phyloP scores from a whole-genome alignment of 2,888 invertebrate species.

The Eugnorisma glareosa region DNA sequence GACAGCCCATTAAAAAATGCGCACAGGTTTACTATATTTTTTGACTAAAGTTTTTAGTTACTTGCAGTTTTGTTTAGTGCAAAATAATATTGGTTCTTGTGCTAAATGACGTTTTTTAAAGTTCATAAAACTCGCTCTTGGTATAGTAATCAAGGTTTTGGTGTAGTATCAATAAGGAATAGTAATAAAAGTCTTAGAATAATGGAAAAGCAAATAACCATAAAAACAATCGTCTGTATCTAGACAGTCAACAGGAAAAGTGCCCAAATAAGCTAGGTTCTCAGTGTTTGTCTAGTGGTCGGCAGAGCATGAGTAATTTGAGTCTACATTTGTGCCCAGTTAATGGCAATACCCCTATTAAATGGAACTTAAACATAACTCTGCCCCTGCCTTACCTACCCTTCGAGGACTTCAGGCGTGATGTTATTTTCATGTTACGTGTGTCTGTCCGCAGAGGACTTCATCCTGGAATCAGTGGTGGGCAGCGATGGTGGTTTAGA shows the following conservation, averaged over 20 bases:
- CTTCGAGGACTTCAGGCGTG: neutral
- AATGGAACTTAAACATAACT: neutral
- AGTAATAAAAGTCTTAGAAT: neutral
- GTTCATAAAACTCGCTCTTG: too few relatives aligned
- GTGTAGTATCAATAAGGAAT: too few relatives aligned
- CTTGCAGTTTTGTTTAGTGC: too few relatives aligned
- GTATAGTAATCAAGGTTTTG: too few relatives aligned
- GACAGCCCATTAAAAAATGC: too few relatives aligned
- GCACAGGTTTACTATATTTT: too few relatives aligned
- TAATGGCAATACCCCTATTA: neutral
- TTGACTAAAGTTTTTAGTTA: too few relatives aligned
- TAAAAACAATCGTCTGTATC: neutral
- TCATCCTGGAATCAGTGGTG: constrained; percentile 92
- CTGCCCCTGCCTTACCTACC: neutral
- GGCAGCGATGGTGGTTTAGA: constrained; percentile 79
- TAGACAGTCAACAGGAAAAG: neutral
- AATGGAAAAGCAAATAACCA: neutral
- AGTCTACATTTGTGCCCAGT: neutral
- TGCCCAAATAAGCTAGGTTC: neutral
- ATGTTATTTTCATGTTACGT: neutral
- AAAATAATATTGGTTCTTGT: too few relatives aligned
- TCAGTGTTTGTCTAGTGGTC: neutral
- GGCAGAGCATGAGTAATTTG: neutral
- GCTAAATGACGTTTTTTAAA: too few relatives aligned
- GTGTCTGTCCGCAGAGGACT: constrained; percentile 90